Evolutionary conservation across 2,113 vertebrate genomes (phyloP).

Genomic region (Todiramphus chloris): DNA sequence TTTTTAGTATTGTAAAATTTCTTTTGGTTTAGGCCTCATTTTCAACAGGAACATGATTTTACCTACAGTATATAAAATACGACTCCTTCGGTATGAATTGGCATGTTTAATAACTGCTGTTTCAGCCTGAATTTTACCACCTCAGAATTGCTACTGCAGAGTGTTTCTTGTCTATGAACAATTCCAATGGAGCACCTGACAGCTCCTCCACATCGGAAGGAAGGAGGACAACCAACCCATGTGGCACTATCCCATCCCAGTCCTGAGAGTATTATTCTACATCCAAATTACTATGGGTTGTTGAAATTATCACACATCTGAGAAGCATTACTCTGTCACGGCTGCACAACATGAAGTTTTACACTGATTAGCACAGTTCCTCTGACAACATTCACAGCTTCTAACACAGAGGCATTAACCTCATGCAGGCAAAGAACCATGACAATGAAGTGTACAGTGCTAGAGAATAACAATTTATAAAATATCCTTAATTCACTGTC

Average conservation of each 20-base stretch:
- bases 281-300: neutral
- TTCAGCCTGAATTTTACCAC: neutral
- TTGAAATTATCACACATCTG: neutral
- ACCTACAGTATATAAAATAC: neutral
- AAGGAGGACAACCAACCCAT: neutral
- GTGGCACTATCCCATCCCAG: neutral
- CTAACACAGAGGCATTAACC: neutral
- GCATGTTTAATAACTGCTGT: neutral
- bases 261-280: neutral
- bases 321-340: neutral
- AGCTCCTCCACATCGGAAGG: neutral
- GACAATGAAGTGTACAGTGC: neutral
- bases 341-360: neutral
- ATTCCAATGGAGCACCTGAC: neutral
- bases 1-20: neutral
- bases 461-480: neutral
- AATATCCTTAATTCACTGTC: neutral
- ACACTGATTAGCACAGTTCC: neutral
- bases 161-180: neutral
- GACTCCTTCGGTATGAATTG: neutral
- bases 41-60: neutral
- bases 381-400: neutral
- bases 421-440: neutral
- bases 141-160: neutral
- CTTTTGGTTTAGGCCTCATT: neutral